Evolutionary conservation across 2,888 invertebrate species (phyloP), one percentile per base, ranked within the genome.

Genomic region (Oxytorus armatus): DNA sequence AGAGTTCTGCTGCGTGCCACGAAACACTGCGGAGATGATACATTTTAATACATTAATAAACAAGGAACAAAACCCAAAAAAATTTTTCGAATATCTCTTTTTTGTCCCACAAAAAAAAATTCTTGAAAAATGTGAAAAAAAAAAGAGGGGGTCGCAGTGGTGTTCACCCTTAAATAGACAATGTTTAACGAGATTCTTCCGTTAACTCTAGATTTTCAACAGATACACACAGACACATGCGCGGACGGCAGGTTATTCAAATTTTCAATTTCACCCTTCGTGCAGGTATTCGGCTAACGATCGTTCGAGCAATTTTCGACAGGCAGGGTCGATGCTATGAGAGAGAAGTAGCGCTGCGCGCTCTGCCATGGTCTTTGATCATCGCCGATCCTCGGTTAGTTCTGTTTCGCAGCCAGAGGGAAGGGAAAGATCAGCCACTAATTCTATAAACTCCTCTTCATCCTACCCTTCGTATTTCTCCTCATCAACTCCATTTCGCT

Each of bases 191-290:
- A 73, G 63, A 33, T 65, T 44, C 42, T 44, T 49, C 29, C 49
- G 18, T 21, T 29, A 59, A 33, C 47, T 14, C 14, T 42, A 16
- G 11, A 21, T 39, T 36, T 29, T 55, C 36, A 1, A 51, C 4
- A n/a, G 1, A n/a, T n/a, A n/a, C 11, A 42, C n/a, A 2, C 42
- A 10, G 11, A 2, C 2, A 5, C 1, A 5, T 42, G 10, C n/a
- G 5, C 55, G 55, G n/a, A 25, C 53, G 53, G 57, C 42, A 59
- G 73, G 73, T 70, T 82, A 81, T 83, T 83, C 79, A 83, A 83
- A 84, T 84, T 84, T 84, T 84, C 84, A 84, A 84, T 84, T 81
- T 82, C 73, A 82, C 77, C n/a, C 81, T 82, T 79, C 83, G 83
- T 83, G 83, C 80, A 82, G 82, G 78, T 73, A 83, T 82, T 81